Evolutionary conservation across 2,888 invertebrate species (phyloP).

Genomic region (Perizoma flavofasciatum): DNA sequence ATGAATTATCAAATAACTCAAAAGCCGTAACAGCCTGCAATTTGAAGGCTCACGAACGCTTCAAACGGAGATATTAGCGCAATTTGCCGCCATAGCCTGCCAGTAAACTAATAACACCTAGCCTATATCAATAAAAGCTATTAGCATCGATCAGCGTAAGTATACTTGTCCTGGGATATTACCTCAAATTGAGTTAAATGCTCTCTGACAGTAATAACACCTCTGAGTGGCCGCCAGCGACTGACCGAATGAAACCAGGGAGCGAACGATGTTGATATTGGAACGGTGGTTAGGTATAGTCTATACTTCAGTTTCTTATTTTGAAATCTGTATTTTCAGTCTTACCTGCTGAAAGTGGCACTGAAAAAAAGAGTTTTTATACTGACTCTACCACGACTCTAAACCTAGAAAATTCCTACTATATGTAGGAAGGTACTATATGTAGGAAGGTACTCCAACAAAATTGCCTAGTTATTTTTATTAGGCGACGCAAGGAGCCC

Average conservation of each 20-base stretch:
- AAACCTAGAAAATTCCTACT: no score
- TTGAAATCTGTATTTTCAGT: no score
- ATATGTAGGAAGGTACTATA: no score
- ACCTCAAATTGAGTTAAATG: conserved; percentile 75
- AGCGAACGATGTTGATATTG: conserved; percentile 21
- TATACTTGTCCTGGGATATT: conserved; percentile 66
- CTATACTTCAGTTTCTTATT: no score
- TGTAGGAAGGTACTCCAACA: no score
- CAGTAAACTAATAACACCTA: conserved; percentile 68
- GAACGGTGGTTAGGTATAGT: conserved; percentile 1
- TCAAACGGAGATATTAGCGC: conserved; percentile 70
- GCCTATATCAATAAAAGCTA: conserved; percentile 80
- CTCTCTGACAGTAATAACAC: conserved; percentile 61
- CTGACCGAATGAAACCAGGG: conserved; percentile 26
- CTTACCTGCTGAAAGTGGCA: no score
- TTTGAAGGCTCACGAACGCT: conserved; percentile 66
- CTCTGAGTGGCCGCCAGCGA: conserved; percentile 35
- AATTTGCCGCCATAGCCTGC: conserved; percentile 57
- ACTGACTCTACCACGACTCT: no score
- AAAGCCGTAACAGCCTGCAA: conserved; percentile 63
- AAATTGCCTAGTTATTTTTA: no score
- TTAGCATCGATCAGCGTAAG: conserved; percentile 78
- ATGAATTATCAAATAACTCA: conserved; percentile 72
- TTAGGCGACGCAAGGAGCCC: no score
- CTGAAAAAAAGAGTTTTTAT: no score